Conservation (phyloP, 1,140 invertebrate species). For the Papilio glaucus region DNA sequence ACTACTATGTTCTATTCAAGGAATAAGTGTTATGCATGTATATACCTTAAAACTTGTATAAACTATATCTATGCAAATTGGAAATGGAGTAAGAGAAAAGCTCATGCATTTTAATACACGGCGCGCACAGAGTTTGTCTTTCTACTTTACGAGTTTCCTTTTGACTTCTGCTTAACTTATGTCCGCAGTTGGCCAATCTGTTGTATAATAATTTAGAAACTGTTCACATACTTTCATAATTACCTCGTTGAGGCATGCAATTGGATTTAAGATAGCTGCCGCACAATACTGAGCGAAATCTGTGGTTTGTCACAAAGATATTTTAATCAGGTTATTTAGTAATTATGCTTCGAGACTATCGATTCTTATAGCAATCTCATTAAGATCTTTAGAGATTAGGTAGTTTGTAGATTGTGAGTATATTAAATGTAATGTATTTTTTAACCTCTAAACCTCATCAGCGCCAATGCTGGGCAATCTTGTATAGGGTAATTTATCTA, state of each 20-base stretch:
- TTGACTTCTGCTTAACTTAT: conserved; percentile 25
- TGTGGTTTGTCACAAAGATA: not conserved
- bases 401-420: no score
- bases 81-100: conserved; percentile 29
- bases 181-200: conserved; percentile 22
- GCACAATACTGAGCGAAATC: not conserved
- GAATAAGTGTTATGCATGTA: not conserved
- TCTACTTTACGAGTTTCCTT: conserved; percentile 25
- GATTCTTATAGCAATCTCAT: no score
- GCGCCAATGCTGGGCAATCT: no score
- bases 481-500: no score
- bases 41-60: not conserved
- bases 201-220: conserved; percentile 1
- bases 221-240: not conserved
- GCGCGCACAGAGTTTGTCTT: conserved; percentile 18
- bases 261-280: not conserved
- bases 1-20: not conserved
- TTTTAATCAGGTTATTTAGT: no score
- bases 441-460: no score
- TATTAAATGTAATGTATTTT: no score
- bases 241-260: not conserved
- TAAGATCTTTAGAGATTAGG: no score
- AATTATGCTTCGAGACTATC: no score
- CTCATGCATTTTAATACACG: conserved; percentile 30
- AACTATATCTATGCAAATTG: conserved; percentile 30